Evolutionary conservation across 2,888 invertebrate species (phyloP).

Genomic region (Hofmannophila pseudospretella): DNA sequence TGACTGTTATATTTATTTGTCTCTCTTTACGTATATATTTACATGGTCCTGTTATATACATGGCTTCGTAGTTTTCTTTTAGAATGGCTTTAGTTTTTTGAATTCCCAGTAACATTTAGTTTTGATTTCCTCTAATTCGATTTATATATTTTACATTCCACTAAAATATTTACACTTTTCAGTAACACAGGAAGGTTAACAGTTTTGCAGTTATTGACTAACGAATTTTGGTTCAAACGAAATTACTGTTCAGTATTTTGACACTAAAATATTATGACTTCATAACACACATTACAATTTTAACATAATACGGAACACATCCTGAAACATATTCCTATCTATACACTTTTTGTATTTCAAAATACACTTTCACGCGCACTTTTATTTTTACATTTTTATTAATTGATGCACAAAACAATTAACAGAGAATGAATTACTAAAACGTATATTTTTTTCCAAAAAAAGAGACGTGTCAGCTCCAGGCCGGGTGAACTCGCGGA

Average conservation of each 20-base stretch:
- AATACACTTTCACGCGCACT: conserved; percentile 19
- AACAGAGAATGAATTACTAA: conserved; percentile 73
- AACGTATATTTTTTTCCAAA: conserved; percentile 75
- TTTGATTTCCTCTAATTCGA: conserved; percentile 27
- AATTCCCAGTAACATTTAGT: conserved; percentile 28
- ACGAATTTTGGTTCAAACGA: neutral
- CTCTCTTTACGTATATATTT: neutral
- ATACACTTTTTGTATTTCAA: conserved; percentile 17
- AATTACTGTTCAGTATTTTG: neutral
- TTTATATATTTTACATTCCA: conserved; percentile 1
- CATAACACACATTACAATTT: too few relatives aligned
- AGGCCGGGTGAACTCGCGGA: conserved; percentile 90
- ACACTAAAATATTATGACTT: too few relatives aligned
- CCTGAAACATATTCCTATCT: conserved; percentile 2
- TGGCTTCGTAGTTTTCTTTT: conserved; percentile 51
- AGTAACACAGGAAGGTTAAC: conserved; percentile 15
- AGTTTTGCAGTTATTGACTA: neutral
- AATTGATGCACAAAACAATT: conserved; percentile 46
- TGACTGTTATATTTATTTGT: neutral
- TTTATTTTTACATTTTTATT: conserved; percentile 23
- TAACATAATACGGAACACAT: conserved; percentile 1
- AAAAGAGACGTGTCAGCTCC: conserved; percentile 82
- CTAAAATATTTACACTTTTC: conserved; percentile 14
- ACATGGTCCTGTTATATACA: conserved; percentile 33
- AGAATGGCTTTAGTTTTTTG: conserved; percentile 50